Conservation (phyloP, 2,113 vertebrate genomes). For the Malurus alboscapulatus region DNA sequence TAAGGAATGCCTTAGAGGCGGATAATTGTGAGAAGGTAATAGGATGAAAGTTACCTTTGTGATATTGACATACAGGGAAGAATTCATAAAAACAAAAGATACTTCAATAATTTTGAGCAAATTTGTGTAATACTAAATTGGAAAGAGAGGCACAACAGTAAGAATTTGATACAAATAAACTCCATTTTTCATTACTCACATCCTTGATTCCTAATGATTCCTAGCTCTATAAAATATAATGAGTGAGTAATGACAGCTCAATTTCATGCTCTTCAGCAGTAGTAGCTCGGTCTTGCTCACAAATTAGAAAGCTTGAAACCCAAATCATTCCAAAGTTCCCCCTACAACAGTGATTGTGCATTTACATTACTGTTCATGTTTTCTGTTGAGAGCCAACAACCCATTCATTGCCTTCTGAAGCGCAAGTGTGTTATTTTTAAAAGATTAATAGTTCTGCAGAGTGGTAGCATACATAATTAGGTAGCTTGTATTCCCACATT, state of each 20-base stretch:
- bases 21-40: background rate
- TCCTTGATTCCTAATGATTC: conserved; percentile 3
- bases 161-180: background rate
- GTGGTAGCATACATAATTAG: background rate
- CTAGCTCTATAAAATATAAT: background rate
- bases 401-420: background rate
- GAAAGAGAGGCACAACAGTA: background rate
- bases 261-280: conserved; percentile 1
- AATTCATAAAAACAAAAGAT: background rate
- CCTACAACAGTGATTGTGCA: background rate
- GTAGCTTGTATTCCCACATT: background rate
- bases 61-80: background rate
- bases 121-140: background rate
- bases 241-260: background rate
- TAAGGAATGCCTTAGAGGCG: background rate
- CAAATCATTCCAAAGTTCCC: background rate
- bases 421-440: background rate
- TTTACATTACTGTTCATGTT: background rate
- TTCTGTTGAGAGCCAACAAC: background rate
- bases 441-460: background rate
- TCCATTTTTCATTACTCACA: background rate
- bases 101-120: background rate
- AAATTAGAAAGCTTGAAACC: background rate
- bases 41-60: background rate
- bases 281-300: background rate